Conservation (phyloP, 2,797 vertebrate genomes). For the Crypturellus tataupa region DNA sequence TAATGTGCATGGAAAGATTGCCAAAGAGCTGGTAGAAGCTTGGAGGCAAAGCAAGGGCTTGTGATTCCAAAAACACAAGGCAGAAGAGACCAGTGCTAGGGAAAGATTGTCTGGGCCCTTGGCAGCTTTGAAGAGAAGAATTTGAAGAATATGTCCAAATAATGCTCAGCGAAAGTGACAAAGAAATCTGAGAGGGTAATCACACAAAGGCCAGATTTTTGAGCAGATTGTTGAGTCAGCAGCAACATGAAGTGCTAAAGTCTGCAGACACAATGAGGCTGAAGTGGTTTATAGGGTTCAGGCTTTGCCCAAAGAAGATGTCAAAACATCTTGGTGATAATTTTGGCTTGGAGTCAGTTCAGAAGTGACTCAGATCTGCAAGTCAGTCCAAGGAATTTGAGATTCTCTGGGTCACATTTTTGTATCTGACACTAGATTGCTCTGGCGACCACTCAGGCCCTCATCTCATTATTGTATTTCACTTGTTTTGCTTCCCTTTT, state of each 20-base stretch:
- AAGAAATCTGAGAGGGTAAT: background rate
- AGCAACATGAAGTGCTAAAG: background rate
- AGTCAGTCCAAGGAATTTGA: background rate
- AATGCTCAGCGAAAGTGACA: background rate
- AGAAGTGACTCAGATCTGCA: background rate
- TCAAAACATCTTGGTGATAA: background rate
- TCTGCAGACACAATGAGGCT: background rate
- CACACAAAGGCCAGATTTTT: background rate
- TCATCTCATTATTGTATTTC: background rate
- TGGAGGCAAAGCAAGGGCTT: background rate
- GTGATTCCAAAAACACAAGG: background rate
- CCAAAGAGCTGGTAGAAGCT: background rate
- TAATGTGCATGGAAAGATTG: background rate
- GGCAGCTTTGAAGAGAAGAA: background rate
- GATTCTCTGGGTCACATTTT: background rate
- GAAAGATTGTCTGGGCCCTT: background rate
- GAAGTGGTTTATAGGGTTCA: background rate
- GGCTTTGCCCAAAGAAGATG: background rate
- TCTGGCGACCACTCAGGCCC: background rate
- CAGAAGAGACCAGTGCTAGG: background rate
- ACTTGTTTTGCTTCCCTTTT: background rate
- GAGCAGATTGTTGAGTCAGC: background rate
- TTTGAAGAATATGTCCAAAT: background rate
- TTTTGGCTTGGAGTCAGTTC: conserved; percentile 4
- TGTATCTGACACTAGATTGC: background rate